phyloP scores from a whole-genome alignment of 1,140 invertebrate species.

The Hyles euphorbiae region DNA sequence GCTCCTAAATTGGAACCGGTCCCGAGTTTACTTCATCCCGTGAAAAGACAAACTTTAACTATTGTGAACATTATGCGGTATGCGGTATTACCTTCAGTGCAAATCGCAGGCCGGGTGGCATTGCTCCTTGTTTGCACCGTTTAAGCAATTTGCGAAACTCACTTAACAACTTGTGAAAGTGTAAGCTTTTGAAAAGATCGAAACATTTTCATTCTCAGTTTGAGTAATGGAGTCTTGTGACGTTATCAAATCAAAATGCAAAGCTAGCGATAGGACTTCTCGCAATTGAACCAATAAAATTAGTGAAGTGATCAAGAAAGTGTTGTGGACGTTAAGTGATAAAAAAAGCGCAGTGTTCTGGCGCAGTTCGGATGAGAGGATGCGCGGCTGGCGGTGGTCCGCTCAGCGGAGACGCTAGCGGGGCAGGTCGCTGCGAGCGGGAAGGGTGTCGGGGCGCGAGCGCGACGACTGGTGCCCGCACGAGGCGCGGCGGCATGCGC shows the following conservation, averaged over 20 bases:
- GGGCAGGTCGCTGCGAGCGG: constrained; percentile 39
- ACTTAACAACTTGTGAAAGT: background rate
- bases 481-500: constrained; percentile 67
- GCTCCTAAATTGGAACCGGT: constrained; percentile 23
- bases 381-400: constrained; percentile 48
- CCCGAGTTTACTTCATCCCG: constrained; percentile 19
- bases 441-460: constrained; percentile 71
- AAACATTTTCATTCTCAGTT: constrained; percentile 6
- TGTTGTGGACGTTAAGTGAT: constrained; percentile 25
- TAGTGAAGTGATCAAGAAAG: constrained; percentile 21
- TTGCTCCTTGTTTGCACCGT: constrained; percentile 19
- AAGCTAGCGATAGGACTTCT: constrained; percentile 21
- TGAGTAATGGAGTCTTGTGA: constrained; percentile 40
- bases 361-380: constrained; percentile 56
- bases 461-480: constrained; percentile 69
- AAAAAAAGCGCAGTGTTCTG: constrained; percentile 31
- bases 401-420: constrained; percentile 60
- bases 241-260: constrained; percentile 12
- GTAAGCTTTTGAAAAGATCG: constrained; percentile 14
- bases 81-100: constrained; percentile 26
- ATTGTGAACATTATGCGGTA: constrained; percentile 33
- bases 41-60: constrained; percentile 36
- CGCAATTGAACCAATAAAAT: constrained; percentile 8
- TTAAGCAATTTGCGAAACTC: constrained; percentile 9
- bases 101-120: constrained; percentile 22